phyloP scores from a whole-genome alignment of 2,797 vertebrate genomes.

The Mormyrops attenuatus region DNA sequence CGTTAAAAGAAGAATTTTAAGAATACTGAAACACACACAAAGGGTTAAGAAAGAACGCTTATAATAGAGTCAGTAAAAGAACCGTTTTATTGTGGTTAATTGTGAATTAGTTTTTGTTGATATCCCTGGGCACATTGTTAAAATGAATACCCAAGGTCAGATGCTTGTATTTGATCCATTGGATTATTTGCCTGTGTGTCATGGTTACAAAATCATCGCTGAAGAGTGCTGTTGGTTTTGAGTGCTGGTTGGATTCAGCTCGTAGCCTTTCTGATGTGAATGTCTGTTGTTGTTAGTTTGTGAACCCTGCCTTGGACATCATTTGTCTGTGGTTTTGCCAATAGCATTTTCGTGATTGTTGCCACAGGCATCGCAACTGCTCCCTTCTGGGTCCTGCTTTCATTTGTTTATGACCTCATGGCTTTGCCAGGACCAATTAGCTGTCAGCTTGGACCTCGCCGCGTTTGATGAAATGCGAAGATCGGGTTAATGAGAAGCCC shows the following conservation, averaged over 20 bases:
- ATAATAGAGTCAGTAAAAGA: neutral
- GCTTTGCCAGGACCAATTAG: conserved; percentile 14
- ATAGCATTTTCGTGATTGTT: neutral
- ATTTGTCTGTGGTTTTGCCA: neutral
- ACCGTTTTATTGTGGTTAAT: conserved; percentile 1
- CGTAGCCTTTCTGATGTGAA: neutral
- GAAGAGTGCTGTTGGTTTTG: neutral
- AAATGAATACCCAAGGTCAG: neutral
- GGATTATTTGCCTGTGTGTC: neutral
- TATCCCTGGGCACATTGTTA: neutral
- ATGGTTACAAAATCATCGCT: neutral
- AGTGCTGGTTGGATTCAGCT: conserved; percentile 1
- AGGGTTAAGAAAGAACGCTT: neutral
- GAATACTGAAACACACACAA: neutral
- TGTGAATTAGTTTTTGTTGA: conserved; percentile 1
- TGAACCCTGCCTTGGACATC: conserved; percentile 12
- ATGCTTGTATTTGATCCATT: neutral
- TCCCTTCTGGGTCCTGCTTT: neutral
- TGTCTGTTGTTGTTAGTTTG: conserved; percentile 2
- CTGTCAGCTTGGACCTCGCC: neutral
- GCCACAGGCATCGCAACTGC: neutral
- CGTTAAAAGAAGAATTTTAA: neutral
- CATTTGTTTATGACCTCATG: neutral
- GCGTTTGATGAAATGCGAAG: conserved; percentile 14
- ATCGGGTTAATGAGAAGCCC: conserved; percentile 19